A percentile compares a stretch with the other conserved stretches of the same genome.
These are phyloP conservation scores for Chrysaora quinquecirrha DNA, from an alignment of 30 jellyfish, hydroid and myxozoan genomes.

Conservation along the genomic window DNA sequence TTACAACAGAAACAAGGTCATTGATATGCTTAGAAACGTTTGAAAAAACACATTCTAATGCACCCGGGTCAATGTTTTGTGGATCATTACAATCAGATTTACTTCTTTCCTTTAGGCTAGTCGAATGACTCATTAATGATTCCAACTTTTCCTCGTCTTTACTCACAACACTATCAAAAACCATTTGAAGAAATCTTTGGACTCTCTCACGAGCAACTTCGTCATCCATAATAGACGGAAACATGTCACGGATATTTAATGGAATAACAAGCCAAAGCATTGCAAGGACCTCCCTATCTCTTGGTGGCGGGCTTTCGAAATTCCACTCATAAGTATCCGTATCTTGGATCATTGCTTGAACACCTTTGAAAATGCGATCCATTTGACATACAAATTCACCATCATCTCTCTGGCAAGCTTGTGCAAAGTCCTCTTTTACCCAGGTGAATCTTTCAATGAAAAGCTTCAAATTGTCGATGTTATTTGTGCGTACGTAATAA, in stretches of 20 bases:
- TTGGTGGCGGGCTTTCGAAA: slow-evolving; percentile 1
- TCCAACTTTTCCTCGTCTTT: background rate
- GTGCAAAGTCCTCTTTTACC: slow-evolving; percentile 13
- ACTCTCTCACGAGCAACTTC: slow-evolving; percentile 11
- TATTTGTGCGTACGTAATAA: slow-evolving; percentile 8
- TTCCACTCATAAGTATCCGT: slow-evolving; percentile 9
- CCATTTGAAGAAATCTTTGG: slow-evolving; percentile 4
- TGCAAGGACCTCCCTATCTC: slow-evolving; percentile 20
- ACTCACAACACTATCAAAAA: background rate
- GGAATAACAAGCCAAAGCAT: slow-evolving; percentile 32
- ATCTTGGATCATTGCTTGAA: background rate
- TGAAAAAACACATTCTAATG: slow-evolving; percentile 16
- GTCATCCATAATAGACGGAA: background rate
- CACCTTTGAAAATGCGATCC: background rate
- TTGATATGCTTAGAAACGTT: background rate
- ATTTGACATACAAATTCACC: background rate
- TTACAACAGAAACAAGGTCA: background rate
- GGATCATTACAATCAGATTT: background rate
- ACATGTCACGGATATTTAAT: background rate
- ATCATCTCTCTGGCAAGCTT: background rate
- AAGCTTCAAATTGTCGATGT: slow-evolving; percentile 1
- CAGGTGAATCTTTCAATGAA: slow-evolving; percentile 15
- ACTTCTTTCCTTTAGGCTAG: background rate
- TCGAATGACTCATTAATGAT: background rate
- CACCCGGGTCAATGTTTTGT: background rate